phyloP scores from a whole-genome alignment of 2,113 vertebrate genomes.

The Sorex araneus region DNA sequence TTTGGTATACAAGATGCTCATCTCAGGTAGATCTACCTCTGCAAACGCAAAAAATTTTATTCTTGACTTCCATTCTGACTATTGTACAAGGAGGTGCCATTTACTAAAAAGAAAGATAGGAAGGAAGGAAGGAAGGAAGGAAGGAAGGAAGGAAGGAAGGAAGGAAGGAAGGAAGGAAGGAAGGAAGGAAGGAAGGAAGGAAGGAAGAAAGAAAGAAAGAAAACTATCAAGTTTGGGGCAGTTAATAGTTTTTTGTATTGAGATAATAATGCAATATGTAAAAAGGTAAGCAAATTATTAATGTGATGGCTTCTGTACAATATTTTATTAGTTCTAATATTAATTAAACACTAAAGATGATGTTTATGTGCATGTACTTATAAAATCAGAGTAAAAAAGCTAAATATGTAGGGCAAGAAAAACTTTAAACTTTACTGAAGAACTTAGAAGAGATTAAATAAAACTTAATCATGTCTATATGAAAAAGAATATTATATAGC shows the following conservation, averaged over 20 bases:
- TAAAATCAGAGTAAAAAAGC: not conserved
- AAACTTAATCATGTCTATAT: not conserved
- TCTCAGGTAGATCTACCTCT: conserved; percentile 47
- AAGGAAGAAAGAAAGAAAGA: too few relatives aligned
- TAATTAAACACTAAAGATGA: not conserved
- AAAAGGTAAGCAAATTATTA: not conserved
- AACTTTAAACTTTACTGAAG: not conserved
- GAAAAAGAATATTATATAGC: not conserved
- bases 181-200: too few relatives aligned
- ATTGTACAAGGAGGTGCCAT: not conserved
- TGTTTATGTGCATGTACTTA: not conserved
- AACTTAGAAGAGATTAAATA: not conserved
- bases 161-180: too few relatives aligned
- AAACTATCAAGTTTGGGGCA: not conserved
- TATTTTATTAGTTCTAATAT: not conserved
- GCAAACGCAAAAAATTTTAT: conserved; percentile 63
- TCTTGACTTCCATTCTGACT: conserved; percentile 53
- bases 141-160: too few relatives aligned
- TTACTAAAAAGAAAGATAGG: too few relatives aligned
- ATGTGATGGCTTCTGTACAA: conserved; percentile 26
- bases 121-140: too few relatives aligned
- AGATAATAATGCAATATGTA: conserved; percentile 28
- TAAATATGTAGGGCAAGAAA: not conserved
- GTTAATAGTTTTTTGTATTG: conserved; percentile 20
- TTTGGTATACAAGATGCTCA: conserved; percentile 64